phyloP scores from a whole-genome alignment of 2,888 invertebrate genomes.

The Epiblema foenella region DNA sequence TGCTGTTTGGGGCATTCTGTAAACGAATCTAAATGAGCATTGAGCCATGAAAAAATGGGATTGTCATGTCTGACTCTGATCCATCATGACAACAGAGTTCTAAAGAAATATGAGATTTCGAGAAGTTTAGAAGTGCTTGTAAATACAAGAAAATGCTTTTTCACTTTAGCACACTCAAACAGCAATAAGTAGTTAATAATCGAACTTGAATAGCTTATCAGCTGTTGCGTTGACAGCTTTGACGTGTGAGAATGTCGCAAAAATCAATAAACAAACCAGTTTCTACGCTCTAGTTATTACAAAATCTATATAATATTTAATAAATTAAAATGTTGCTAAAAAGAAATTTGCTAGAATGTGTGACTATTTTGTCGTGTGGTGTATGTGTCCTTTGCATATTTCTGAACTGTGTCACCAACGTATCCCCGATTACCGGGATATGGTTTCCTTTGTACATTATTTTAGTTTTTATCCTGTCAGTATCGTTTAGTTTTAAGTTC shows the following conservation, averaged over 20 bases:
- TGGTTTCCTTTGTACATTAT: slow-evolving; percentile 77
- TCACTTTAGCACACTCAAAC: too few species aligned
- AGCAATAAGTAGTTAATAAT: neutral
- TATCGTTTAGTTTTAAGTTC: slow-evolving; percentile 79
- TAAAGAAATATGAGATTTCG: neutral
- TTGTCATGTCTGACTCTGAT: too few species aligned
- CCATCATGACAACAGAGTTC: too few species aligned
- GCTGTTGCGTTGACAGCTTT: slow-evolving; percentile 28
- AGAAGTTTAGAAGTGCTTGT: neutral
- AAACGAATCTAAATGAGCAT: neutral
- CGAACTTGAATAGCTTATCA: slow-evolving; percentile 12
- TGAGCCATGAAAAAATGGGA: neutral
- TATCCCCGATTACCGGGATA: slow-evolving; percentile 73
- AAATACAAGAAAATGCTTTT: too few species aligned
- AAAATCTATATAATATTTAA: slow-evolving; percentile 36
- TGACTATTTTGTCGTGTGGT: slow-evolving; percentile 65
- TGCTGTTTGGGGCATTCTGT: neutral
- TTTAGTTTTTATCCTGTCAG: slow-evolving; percentile 70
- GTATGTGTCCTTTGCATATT: slow-evolving; percentile 66
- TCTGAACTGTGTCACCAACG: slow-evolving; percentile 70
- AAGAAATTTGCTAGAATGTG: slow-evolving; percentile 69
- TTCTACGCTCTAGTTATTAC: slow-evolving; percentile 38
- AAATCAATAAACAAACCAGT: slow-evolving; percentile 45
- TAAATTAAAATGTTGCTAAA: slow-evolving; percentile 66
- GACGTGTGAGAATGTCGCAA: slow-evolving; percentile 23